Evolutionary conservation across 2,113 vertebrate species (phyloP), one percentile per base, ranked within the genome.

Genomic region (Sylvia atricapilla): DNA sequence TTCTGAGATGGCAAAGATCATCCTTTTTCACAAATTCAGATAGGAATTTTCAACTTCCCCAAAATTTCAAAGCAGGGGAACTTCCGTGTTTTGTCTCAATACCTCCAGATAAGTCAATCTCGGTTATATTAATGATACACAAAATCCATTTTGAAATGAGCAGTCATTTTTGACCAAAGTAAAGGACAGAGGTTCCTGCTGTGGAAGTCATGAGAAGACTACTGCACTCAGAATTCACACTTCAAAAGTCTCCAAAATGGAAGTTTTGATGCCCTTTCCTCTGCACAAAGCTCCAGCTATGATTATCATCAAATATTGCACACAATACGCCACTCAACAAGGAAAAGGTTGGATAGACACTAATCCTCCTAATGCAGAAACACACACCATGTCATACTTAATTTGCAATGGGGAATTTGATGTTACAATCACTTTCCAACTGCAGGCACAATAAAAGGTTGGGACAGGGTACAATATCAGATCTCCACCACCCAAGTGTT

Each of bases 341-440:
- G 31, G 37, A 44, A 60, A 92, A 64, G 5, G 6, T 2, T 90
- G 59, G 53, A 64, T 1, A 64, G n/a, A 49, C 20, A 37, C 35
- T 55, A 66, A 83, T n/a, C 49, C 19, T 22, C 22, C 41, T 56
- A 63, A 21, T 79, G 35, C 53, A 93, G 35, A 64, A 92, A 83
- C 22, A 78, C 27, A 58, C 11, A 56, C 20, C 2, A 5, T 15
- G 44, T 33, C 3, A 6, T 16, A 47, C 52, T 47, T 72, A n/a
- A 86, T 73, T 68, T 88, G 70, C 30, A 75, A 4, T 2, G 9
- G 4, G 41, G 53, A 86, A 88, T 81, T 56, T 49, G 39, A 74
- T 5, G 0, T 24, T 63, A 43, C 0, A 1, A 62, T 39, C 7
- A 1, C 53, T 76, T 95, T 73, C 25, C n/a, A 77, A 12, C 19